Conservation (phyloP, 2,113 vertebrate species). For the Nothobranchius kuhntae region DNA sequence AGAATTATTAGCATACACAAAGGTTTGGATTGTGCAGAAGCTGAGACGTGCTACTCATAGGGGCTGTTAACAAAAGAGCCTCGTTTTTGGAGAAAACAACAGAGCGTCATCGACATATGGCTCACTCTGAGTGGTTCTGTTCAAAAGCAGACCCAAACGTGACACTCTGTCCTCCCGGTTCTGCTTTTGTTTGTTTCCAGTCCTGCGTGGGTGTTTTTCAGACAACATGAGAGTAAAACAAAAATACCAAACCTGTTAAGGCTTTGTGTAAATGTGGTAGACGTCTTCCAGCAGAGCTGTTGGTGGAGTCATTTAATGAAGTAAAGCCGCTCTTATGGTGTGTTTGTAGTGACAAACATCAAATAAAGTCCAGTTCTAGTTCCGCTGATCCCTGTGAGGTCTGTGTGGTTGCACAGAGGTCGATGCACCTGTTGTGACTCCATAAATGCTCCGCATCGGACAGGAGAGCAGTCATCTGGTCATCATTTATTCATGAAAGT, state of each 20-base stretch:
- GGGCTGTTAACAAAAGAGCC: slow-evolving; percentile 15
- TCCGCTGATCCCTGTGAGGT: slow-evolving; percentile 2
- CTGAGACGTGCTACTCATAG: slow-evolving; percentile 2
- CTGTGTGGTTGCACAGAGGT: too few relatives aligned
- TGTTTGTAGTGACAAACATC: background rate
- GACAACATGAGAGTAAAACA: background rate
- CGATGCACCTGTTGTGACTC: too few relatives aligned
- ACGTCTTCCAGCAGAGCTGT: too few relatives aligned
- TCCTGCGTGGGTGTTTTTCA: background rate
- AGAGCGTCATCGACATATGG: slow-evolving; percentile 4
- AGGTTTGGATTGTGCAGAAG: background rate
- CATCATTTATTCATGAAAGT: too few relatives aligned
- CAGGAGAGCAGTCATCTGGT: too few relatives aligned
- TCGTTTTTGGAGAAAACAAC: slow-evolving; percentile 9
- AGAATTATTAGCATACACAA: slow-evolving; percentile 15
- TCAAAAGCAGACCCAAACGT: background rate
- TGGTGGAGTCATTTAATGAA: background rate
- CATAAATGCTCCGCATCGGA: too few relatives aligned
- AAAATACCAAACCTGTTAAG: background rate
- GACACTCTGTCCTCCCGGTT: background rate
- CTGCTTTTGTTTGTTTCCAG: background rate
- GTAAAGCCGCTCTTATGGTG: background rate
- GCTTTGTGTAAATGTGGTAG: background rate
- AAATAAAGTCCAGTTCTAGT: background rate
- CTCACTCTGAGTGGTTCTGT: background rate